These are phyloP conservation scores for Stigmatopora argus DNA, from an alignment of 2,113 vertebrate genomes.

Conservation along the genomic window DNA sequence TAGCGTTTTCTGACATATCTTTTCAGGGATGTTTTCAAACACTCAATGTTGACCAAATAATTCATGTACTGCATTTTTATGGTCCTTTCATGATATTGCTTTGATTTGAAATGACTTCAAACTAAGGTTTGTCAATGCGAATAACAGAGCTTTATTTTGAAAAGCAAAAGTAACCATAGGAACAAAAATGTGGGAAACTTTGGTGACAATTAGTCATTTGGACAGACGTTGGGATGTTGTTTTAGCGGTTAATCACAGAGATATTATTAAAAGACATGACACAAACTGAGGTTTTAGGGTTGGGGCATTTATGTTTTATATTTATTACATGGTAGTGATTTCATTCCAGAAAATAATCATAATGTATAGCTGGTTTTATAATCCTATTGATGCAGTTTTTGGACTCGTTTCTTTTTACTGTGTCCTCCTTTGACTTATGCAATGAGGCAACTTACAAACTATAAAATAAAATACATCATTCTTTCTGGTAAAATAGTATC, in stretches of 20 bases:
- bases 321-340: background rate
- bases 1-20: background rate
- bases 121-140: background rate
- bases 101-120: background rate
- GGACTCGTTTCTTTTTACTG: too few species aligned
- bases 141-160: background rate
- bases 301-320: background rate
- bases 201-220: background rate
- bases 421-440: too few species aligned
- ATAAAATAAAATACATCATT: too few species aligned
- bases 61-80: background rate
- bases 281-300: background rate
- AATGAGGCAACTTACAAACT: too few species aligned
- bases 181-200: constrained; percentile 5
- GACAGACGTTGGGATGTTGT: background rate
- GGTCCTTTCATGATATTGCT: background rate
- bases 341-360: too few species aligned
- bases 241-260: background rate
- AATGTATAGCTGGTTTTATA: too few species aligned
- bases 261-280: background rate
- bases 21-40: background rate
- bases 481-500: too few species aligned
- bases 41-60: background rate
- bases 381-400: too few species aligned
- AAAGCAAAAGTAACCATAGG: constrained; percentile 8